phyloP scores from a whole-genome alignment of 1,140 invertebrate species.

The Pogonognathellus flavescens region DNA sequence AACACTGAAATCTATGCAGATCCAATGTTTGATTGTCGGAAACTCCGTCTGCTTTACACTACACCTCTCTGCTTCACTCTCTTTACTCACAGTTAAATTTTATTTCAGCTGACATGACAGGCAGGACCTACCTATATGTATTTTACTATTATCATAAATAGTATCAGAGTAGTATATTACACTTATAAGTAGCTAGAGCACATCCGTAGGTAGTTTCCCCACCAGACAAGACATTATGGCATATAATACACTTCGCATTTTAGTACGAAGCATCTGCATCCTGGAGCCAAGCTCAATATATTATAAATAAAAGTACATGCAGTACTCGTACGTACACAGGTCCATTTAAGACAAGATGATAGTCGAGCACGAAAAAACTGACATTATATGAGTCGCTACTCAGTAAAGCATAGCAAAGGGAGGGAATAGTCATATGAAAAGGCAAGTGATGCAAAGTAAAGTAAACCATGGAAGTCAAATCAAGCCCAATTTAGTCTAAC shows the following conservation, averaged over 20 bases:
- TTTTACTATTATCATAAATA: no score
- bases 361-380: slow-evolving; percentile 1
- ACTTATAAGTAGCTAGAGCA: no score
- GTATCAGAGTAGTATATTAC: no score
- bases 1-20: no score
- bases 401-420: not conserved
- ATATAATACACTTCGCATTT: not conserved
- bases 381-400: not conserved
- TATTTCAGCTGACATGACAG: no score
- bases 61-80: no score
- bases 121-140: no score
- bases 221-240: not conserved
- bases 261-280: not conserved
- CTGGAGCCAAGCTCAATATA: not conserved
- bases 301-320: not conserved
- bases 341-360: slow-evolving; percentile 40
- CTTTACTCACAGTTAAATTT: no score
- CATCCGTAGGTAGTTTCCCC: no score
- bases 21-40: no score
- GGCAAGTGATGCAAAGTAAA: slow-evolving; percentile 37
- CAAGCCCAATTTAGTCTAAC: slow-evolving; percentile 47
- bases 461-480: slow-evolving; percentile 47
- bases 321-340: not conserved
- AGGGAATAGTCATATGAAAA: not conserved
- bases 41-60: no score